Evolutionary conservation across 2,797 vertebrate species (phyloP), one percentile per base, ranked within the genome.

Genomic region (Sternotherus odoratus): DNA sequence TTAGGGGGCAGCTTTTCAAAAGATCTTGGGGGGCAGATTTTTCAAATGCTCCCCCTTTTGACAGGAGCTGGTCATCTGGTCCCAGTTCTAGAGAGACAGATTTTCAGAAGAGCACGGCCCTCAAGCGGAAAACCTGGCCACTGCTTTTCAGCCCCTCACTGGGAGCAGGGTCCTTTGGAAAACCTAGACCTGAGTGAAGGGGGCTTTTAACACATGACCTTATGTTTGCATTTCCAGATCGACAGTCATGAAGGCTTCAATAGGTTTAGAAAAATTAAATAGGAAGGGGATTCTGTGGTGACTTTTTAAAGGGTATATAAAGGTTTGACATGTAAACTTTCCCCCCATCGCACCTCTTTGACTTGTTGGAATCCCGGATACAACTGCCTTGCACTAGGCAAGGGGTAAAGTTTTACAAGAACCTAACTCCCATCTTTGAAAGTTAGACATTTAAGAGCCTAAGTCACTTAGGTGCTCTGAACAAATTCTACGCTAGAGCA

Each of bases 121-220:
- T 30, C 23, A 16, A 46, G 4, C 4, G 1, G 13, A 28, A 15
- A 4, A 3, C 48, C 16, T 46, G 30, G 12, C 6, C 30, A 30
- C 7, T 33, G 13, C 30, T 69, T 39, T 17, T 48, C 28, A 28
- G 43, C 13, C 3, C 15, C 46, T 30, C 28, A 28, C 2, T 16
- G 12, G 7, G 15, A 75, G 46, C 43, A 75, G 26, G 15, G 26
- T 17, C 28, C 72, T 48, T 48, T 48, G 13, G 26, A 75, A 46
- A 30, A 16, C 24, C 13, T 7, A 26, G 26, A 4, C 72, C 72
- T 30, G 28, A 48, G 48, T 16, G 43, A 48, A 28, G 43, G 72
- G 26, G 48, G 43, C 43, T 5, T 75, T 75, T 26, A 46, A 74
- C 6, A 4, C 8, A 36, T 36, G 19, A 19, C 19, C 63, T 66